Conservation (phyloP, 2,113 vertebrate species). For the Rhineura floridana region DNA sequence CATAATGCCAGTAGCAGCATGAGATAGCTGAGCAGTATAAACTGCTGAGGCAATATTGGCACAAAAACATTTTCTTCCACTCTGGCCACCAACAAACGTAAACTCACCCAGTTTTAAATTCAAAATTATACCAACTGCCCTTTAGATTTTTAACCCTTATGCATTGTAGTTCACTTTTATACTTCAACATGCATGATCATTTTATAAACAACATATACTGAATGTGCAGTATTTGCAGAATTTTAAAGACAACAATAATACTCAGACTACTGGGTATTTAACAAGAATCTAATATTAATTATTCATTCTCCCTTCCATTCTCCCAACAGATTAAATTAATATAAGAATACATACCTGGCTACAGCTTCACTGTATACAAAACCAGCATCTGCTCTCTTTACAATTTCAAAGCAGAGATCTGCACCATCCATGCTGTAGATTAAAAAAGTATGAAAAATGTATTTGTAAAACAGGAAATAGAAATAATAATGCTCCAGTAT, state of each 20-base stretch:
- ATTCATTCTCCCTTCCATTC: slow-evolving; percentile 39
- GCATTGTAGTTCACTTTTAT: neutral
- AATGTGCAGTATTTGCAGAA: neutral
- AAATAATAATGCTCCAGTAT: neutral
- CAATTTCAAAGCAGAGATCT: slow-evolving; percentile 93
- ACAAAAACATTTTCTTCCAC: neutral
- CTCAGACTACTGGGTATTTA: neutral
- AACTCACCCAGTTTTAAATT: slow-evolving; percentile 6
- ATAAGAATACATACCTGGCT: slow-evolving; percentile 85
- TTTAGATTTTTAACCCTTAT: neutral
- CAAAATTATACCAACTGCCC: slow-evolving; percentile 11
- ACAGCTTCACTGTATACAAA: slow-evolving; percentile 97
- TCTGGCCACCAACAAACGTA: slow-evolving; percentile 14
- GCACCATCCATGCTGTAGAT: slow-evolving; percentile 91
- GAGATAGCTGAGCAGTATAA: slow-evolving; percentile 2
- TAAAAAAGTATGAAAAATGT: slow-evolving; percentile 47
- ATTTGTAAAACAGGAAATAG: slow-evolving; percentile 36
- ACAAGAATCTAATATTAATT: neutral
- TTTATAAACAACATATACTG: neutral
- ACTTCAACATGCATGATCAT: neutral
- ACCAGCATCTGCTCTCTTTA: slow-evolving; percentile 92
- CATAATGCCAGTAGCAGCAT: neutral
- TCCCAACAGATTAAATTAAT: slow-evolving; percentile 41
- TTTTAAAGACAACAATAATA: too few relatives aligned
- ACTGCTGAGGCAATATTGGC: neutral